Evolutionary conservation across 1,140 invertebrate genomes (phyloP).

Genomic region (Proctacanthus coquilletti): DNA sequence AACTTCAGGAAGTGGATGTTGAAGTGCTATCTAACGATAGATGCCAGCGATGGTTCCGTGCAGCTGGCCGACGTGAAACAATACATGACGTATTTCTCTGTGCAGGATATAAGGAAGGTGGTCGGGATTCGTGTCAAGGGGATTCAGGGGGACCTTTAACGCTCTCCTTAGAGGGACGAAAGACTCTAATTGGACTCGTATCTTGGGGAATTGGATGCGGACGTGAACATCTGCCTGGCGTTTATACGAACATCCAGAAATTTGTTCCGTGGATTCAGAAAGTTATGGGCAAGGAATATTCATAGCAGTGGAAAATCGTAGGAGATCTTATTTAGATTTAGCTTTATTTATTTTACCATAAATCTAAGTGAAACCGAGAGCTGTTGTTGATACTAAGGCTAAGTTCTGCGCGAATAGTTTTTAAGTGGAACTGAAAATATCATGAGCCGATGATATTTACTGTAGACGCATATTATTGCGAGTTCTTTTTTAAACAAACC

Average conservation of each 20-base stretch:
- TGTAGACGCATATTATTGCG: conserved; percentile 3
- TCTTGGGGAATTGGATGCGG: conserved; percentile 87
- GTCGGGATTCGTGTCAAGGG: conserved; percentile 46
- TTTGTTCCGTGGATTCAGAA: conserved; percentile 86
- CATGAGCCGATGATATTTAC: no score
- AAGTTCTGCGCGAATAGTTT: no score
- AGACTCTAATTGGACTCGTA: conserved; percentile 71
- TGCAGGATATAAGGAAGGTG: conserved; percentile 73
- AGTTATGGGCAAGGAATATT: conserved; percentile 40
- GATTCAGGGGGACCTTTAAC: conserved; percentile 74
- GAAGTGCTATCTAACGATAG: conserved; percentile 83
- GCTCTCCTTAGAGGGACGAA: conserved; percentile 62
- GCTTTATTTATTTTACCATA: no score
- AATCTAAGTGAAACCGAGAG: no score
- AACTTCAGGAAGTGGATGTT: conserved; percentile 53
- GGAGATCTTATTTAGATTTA: no score
- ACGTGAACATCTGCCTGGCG: conserved; percentile 72
- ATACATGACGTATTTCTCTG: conserved; percentile 89
- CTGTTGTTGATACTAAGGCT: no score
- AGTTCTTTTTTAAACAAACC: background rate
- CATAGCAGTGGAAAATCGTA: background rate
- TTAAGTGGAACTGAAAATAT: no score
- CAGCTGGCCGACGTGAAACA: conserved; percentile 73
- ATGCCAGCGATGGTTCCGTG: conserved; percentile 81
- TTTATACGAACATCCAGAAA: conserved; percentile 82